Evolutionary conservation across 2,797 vertebrate genomes (phyloP).

Genomic region (Pachyuromys duprasi): DNA sequence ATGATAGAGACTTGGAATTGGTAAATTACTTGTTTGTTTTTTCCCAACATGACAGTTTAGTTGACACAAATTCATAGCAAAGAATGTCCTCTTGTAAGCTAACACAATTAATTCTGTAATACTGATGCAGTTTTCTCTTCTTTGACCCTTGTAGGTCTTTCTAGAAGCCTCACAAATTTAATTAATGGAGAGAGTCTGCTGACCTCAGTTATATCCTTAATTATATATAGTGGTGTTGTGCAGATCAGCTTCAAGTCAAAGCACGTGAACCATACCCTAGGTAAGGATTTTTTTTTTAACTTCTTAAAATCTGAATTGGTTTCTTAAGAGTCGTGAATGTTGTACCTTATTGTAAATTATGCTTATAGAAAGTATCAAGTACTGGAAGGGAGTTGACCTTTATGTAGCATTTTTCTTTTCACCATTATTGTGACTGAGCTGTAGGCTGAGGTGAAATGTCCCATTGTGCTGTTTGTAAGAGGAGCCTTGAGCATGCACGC

Average conservation of each 20-base stretch:
- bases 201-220: conserved; percentile 72
- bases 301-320: conserved; percentile 30
- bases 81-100: neutral
- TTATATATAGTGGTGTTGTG: conserved; percentile 59
- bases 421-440: neutral
- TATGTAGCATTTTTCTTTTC: neutral
- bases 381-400: neutral
- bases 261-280: neutral
- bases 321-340: neutral
- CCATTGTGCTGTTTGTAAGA: neutral
- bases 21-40: conserved; percentile 37
- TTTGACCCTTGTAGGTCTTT: conserved; percentile 75
- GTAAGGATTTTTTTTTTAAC: conserved; percentile 65
- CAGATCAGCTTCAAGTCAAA: neutral
- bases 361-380: neutral
- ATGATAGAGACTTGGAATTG: neutral
- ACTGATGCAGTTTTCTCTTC: neutral
- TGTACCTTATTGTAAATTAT: conserved; percentile 15
- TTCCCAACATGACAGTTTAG: conserved; percentile 28
- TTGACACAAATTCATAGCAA: conserved; percentile 1
- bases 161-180: conserved; percentile 80
- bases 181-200: conserved; percentile 83
- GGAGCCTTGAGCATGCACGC: neutral
- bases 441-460: neutral
- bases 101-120: conserved; percentile 36